Base-by-base conservation (phyloP, 2,113 vertebrate species). In the Ctenomys sociabilis region DNA sequence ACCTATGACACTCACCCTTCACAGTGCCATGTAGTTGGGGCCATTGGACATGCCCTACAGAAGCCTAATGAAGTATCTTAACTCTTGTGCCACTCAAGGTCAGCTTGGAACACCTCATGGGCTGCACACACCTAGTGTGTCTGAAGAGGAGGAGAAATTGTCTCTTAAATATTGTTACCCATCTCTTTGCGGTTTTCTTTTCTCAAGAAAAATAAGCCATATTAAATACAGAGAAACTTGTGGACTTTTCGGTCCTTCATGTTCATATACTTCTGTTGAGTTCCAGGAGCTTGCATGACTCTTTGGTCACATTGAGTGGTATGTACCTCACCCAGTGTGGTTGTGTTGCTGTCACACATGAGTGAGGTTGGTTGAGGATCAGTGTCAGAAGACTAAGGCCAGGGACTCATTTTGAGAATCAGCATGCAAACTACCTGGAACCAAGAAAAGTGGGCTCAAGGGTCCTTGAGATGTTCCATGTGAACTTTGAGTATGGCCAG, bases 41-140 rank as follows among this genome's bases (percentile, higher is more conserved):
- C 52, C 19, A 19, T 2, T 52, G 35, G 40, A 59, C 5, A 21
- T 45, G 32, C 30, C 54, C 14, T 35, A 8, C 0, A 26, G 84
- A 61, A 70, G 45, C 17, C 68, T n/a, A 26, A 28, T 9, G 6
- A 57, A 30, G 85, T 57, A 75, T 37, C 26, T 10, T 75, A 40
- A 87, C 68, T 43, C 0, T 43, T 54, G 49, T 12, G 45, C 12
- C 57, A 12, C 89, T 43, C 19, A 19, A 75, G 17, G 13, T 35
- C n/a, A 77, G 40, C 52, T 26, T 40, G 26, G 52, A 85, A 26
- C 0, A 19, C 1, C 21, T 73, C 28, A 14, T 40, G 13, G 40
- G 6, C 37, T 3, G 3, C 59, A 26, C n/a, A 43, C 0, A 21
- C 4, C n/a, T n/a, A n/a, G n/a, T 1, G 21, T 30, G 32, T 24